A percentile compares a stretch with the other conserved stretches of the same genome.
phyloP scores from a whole-genome alignment of 2,888 invertebrate genomes.

The Odiellus spinosus region DNA sequence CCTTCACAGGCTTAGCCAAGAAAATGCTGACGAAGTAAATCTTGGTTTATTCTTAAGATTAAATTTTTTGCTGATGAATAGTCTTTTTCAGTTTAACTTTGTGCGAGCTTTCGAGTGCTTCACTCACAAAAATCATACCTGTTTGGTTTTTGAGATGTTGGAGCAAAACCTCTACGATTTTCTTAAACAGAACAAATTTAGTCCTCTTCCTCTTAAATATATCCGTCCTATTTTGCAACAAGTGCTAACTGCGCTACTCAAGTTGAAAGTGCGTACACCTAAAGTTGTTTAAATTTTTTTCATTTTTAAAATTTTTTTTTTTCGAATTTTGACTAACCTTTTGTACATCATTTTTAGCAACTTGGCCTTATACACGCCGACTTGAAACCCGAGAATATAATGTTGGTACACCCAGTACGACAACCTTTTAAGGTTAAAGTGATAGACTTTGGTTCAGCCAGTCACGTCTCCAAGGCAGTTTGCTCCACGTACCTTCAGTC shows the following conservation, averaged over 20 bases:
- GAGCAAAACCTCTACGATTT: constrained; percentile 99
- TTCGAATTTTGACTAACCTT: too few species aligned
- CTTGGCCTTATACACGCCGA: constrained; percentile 98
- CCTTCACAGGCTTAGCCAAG: constrained; percentile 59
- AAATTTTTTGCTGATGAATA: too few species aligned
- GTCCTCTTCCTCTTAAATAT: constrained; percentile 91
- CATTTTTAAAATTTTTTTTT: too few species aligned
- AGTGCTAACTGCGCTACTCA: constrained; percentile 62
- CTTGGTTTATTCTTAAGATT: neutral
- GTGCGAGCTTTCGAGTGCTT: constrained; percentile 99
- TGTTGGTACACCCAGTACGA: constrained; percentile 95
- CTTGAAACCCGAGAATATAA: constrained; percentile 98
- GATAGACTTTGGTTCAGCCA: constrained; percentile 98
- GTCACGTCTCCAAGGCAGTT: constrained; percentile 97
- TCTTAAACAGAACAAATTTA: constrained; percentile 98
- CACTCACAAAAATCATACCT: constrained; percentile 98
- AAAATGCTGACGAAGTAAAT: constrained; percentile 77
- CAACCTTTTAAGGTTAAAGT: constrained; percentile 99
- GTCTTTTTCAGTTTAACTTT: constrained; percentile 64
- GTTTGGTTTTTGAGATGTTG: constrained; percentile 98
- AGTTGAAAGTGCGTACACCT: constrained; percentile 63
- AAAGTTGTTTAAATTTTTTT: neutral
- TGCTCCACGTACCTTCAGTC: constrained; percentile 99
- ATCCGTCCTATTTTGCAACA: constrained; percentile 98
- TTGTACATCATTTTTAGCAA: too few species aligned